These are phyloP conservation scores for Philereme transversata DNA, from an alignment of 2,888 invertebrate species.

Conservation along the genomic window DNA sequence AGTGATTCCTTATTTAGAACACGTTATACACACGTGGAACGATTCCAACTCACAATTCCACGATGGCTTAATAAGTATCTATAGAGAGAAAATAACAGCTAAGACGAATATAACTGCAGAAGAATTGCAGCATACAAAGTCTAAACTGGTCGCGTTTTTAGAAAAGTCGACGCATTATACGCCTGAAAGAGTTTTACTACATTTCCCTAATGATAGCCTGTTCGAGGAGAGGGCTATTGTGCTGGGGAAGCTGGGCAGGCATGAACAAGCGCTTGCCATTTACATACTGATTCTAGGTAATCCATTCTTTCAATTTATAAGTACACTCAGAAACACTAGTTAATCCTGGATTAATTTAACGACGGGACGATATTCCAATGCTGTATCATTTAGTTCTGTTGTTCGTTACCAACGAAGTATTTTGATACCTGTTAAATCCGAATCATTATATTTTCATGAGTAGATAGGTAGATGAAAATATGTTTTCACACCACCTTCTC, in stretches of 20 bases:
- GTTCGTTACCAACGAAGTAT: too few species aligned
- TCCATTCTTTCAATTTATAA: too few species aligned
- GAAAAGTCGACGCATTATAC: slow-evolving; percentile 92
- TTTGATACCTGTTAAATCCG: too few species aligned
- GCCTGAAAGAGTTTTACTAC: slow-evolving; percentile 92
- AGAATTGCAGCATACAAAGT: slow-evolving; percentile 68
- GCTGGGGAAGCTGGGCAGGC: slow-evolving; percentile 93
- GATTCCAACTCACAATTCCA: slow-evolving; percentile 94
- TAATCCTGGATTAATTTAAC: too few species aligned
- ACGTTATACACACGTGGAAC: slow-evolving; percentile 95
- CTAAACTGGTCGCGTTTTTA: slow-evolving; percentile 89
- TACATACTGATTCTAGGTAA: slow-evolving; percentile 93
- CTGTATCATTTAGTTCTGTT: too few species aligned
- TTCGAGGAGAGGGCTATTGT: slow-evolving; percentile 98
- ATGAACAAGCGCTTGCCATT: slow-evolving; percentile 96
- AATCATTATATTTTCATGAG: too few species aligned
- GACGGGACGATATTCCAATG: too few species aligned
- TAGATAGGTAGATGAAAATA: too few species aligned
- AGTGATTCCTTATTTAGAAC: slow-evolving; percentile 97
- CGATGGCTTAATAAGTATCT: slow-evolving; percentile 95
- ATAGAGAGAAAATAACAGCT: slow-evolving; percentile 88
- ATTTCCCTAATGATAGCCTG: slow-evolving; percentile 93
- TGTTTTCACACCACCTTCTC: too few species aligned
- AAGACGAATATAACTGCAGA: slow-evolving; percentile 65
- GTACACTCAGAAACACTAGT: too few species aligned